These are phyloP conservation scores for Leptatherina wallacei DNA, from an alignment of 2,797 vertebrate species.

Conservation along the genomic window DNA sequence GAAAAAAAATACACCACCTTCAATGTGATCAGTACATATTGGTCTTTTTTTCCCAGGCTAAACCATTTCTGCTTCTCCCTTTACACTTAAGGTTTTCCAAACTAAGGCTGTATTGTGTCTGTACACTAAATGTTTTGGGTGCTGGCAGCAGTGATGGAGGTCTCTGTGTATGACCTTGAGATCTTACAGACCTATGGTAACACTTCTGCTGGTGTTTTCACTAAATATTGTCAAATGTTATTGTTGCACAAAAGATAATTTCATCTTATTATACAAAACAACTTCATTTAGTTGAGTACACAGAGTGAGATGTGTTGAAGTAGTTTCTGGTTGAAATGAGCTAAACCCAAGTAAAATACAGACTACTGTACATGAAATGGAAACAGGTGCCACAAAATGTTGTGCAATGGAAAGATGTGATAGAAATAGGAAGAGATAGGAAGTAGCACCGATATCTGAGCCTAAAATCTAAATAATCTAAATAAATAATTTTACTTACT, in stretches of 20 bases:
- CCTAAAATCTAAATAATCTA: no score
- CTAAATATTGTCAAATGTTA: background rate
- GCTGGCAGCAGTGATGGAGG: background rate
- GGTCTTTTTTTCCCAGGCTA: background rate
- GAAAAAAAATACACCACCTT: constrained; percentile 15
- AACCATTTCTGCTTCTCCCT: background rate
- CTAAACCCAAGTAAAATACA: no score
- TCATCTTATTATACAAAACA: background rate
- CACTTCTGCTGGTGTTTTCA: background rate
- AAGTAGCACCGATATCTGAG: no score
- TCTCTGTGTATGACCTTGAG: background rate
- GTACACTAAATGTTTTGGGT: background rate
- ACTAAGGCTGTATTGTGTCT: background rate
- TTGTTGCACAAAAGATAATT: background rate
- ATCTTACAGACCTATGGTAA: background rate
- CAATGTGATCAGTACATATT: constrained; percentile 2
- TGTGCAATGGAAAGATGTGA: no score
- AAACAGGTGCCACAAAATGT: no score
- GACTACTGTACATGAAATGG: no score
- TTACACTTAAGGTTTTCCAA: background rate
- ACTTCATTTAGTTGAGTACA: background rate
- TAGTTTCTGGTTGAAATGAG: background rate
- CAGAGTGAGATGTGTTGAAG: background rate
- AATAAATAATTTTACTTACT: no score
- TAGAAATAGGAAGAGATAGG: no score